Evolutionary conservation across 2,888 invertebrate species (phyloP).

Genomic region (Odontocolon sp.): DNA sequence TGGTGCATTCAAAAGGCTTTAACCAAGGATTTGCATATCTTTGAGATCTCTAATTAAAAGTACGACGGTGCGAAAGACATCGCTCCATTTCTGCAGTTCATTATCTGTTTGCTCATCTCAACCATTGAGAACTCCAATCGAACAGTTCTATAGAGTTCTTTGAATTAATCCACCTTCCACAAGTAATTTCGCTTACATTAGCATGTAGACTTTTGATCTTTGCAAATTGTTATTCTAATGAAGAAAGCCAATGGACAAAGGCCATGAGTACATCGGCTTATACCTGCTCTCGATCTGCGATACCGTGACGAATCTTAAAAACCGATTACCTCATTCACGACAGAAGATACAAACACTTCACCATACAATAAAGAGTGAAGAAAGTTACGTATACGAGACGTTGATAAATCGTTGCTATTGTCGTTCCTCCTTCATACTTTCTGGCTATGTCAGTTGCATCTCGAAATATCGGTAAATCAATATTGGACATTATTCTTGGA

Average conservation of each 20-base stretch:
- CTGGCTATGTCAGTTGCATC: constrained; percentile 52
- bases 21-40: constrained; percentile 47
- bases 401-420: constrained; percentile 58
- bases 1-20: constrained; percentile 44
- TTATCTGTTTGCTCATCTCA: constrained; percentile 1
- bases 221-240: not conserved
- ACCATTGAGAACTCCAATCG: constrained; percentile 24
- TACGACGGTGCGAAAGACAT: constrained; percentile 41
- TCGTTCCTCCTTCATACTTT: constrained; percentile 3
- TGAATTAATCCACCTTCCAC: constrained; percentile 2
- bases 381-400: constrained; percentile 5
- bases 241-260: not conserved
- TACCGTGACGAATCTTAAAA: too few relatives aligned
- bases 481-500: constrained; percentile 70
- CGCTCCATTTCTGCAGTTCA: constrained; percentile 12
- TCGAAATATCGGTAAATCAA: constrained; percentile 68
- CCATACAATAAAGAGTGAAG: constrained; percentile 26
- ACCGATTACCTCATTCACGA: too few relatives aligned
- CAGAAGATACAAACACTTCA: too few relatives aligned
- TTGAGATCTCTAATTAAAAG: constrained; percentile 54
- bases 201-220: constrained; percentile 14
- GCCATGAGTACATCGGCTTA: too few relatives aligned
- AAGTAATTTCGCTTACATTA: constrained; percentile 29
- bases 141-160: constrained; percentile 6
- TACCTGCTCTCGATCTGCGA: too few relatives aligned